Evolutionary conservation across 2,888 invertebrate species (phyloP).

Genomic region (Autographa pulchrina): DNA sequence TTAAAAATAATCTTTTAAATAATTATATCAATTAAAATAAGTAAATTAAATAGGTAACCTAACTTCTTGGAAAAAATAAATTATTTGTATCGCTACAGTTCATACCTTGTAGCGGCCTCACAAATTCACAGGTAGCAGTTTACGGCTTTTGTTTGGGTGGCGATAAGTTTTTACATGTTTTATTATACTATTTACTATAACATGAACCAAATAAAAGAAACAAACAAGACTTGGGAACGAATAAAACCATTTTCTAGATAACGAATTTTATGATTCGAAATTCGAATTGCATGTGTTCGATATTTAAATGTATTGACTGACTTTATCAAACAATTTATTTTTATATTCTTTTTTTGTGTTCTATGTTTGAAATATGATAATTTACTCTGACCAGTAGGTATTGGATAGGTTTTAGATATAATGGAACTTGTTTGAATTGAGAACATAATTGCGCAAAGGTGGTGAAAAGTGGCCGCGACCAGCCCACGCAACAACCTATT

Average conservation of each 20-base stretch:
- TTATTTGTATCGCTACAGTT: constrained; percentile 56
- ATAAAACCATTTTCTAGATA: constrained; percentile 41
- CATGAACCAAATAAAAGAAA: constrained; percentile 64
- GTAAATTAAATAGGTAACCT: not conserved
- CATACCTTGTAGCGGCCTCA: constrained; percentile 58
- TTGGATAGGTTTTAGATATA: not conserved
- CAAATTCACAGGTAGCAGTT: constrained; percentile 81
- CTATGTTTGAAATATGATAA: not conserved
- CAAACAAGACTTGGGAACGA: constrained; percentile 50
- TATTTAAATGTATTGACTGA: not conserved
- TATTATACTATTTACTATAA: constrained; percentile 71
- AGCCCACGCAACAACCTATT: constrained; percentile 44
- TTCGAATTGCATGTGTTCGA: constrained; percentile 21
- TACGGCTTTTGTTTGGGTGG: constrained; percentile 82
- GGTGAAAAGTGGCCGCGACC: constrained; percentile 20
- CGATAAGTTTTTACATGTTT: constrained; percentile 82
- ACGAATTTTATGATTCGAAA: constrained; percentile 33
- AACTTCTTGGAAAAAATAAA: too few species aligned
- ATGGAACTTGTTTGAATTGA: constrained; percentile 14
- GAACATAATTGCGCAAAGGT: constrained; percentile 25
- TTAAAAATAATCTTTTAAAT: not conserved
- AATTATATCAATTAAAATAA: not conserved
- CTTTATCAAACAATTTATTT: not conserved
- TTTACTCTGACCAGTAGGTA: not conserved
- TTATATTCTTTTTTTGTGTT: constrained; percentile 9